A percentile compares a stretch with the other conserved stretches of the same genome.
Evolutionary conservation across 2,113 vertebrate genomes (phyloP).

Genomic region (Psittacula cyanocephala): DNA sequence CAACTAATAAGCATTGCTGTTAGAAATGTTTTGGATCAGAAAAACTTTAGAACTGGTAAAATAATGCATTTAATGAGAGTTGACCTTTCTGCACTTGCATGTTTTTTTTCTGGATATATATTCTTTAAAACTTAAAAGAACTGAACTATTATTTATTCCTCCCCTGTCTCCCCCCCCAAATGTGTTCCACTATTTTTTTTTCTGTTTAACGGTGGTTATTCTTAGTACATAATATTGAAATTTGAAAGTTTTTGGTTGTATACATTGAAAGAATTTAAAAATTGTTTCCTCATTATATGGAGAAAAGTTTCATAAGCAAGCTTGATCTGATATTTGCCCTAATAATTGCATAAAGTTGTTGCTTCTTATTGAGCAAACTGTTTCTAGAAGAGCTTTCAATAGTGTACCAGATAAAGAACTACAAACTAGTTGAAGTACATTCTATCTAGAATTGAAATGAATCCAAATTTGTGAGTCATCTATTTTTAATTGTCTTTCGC

Average conservation of each 20-base stretch:
- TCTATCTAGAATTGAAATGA: neutral
- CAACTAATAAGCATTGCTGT: neutral
- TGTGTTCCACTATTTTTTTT: neutral
- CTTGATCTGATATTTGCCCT: neutral
- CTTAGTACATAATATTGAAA: neutral
- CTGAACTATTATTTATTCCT: too few relatives aligned
- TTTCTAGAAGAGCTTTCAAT: neutral
- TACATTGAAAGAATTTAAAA: neutral
- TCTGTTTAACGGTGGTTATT: neutral
- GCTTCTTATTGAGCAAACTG: neutral
- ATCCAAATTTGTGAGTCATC: neutral
- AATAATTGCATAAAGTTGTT: neutral
- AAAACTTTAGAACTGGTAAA: neutral
- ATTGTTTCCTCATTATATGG: neutral
- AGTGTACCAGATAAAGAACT: neutral
- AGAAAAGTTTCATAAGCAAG: neutral
- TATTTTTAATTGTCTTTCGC: constrained; percentile 4
- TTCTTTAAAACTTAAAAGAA: neutral
- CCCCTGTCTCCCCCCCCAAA: too few relatives aligned
- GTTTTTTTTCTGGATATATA: neutral
- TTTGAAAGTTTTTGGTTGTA: neutral
- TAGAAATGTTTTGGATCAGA: neutral
- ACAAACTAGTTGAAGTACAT: neutral
- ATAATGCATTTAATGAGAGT: neutral
- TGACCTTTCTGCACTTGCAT: neutral